Base-by-base conservation (phyloP, 2,113 vertebrate genomes). In the Parotia lawesii region DNA sequence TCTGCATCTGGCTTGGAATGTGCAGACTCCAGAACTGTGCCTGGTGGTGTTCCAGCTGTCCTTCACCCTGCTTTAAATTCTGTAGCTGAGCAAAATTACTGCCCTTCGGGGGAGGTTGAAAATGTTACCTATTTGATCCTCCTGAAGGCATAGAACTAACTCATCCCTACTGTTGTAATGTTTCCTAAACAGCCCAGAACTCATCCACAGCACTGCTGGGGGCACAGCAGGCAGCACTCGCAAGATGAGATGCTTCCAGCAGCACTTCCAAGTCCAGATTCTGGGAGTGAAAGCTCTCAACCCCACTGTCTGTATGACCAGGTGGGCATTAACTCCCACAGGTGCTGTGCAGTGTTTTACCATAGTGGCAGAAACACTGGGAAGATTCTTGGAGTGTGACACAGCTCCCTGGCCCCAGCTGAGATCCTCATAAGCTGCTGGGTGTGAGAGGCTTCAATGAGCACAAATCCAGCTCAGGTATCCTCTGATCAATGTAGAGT, bases 351-450 rank as follows among this genome's bases (percentile, higher is more conserved):
- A 31, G n/a, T 5, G 3, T 12, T 84, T 24, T 12, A 5, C 40
- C 0, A 0, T 2, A 17, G 33, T 5, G 62, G 40, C 25, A 47
- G 65, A 31, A 76, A 40, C 60, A 44, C 3, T 5, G 25, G 19
- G 35, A 58, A 13, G 56, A 38, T 23, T 20, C 9, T 1, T 7
- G 15, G 35, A 22, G 12, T 8, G 4, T 1, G 17, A 45, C 40
- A 37, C 19, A 64, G 22, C 15, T 53, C 38, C 10, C 10, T 17
- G 51, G 51, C 51, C 31, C 22, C 21, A 12, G 6, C 27, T 22
- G 50, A 18, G 28, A 18, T 21, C 23, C 51, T 65, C 6, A 9
- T 1, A 2, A 19, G 37, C 40, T 37, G 44, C 60, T 44, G 48
- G 10, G 3, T 19, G 3, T 3, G 10, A 12, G 11, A 8, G 38